Evolutionary conservation across 2,888 invertebrate genomes (phyloP).

Genomic region (Oscheius sp.): DNA sequence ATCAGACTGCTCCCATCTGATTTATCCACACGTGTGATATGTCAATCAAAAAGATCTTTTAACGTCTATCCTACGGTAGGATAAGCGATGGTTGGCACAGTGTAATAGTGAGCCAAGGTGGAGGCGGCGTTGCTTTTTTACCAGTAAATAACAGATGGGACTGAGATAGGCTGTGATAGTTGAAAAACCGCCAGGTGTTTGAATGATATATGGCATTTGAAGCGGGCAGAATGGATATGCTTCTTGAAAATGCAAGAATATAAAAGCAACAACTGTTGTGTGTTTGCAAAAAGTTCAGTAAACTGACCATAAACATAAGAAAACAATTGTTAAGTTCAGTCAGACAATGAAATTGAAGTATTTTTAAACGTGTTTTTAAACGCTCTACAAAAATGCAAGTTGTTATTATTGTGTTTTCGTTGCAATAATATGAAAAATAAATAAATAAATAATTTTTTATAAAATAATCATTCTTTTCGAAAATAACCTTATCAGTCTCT

Average conservation of each 20-base stretch:
- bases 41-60: conserved; percentile 9
- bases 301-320: too few species aligned
- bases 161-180: neutral
- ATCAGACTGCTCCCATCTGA: neutral
- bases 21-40: conserved; percentile 3
- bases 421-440: too few species aligned
- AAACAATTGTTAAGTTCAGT: too few species aligned
- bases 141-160: conserved; percentile 30
- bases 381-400: too few species aligned
- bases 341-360: too few species aligned
- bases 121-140: conserved; percentile 30
- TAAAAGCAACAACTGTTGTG: conserved; percentile 8
- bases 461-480: too few species aligned
- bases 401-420: too few species aligned
- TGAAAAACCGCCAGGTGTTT: too few species aligned
- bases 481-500: too few species aligned
- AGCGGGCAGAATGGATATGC: neutral
- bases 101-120: conserved; percentile 26
- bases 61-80: conserved; percentile 20
- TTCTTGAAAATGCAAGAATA: neutral
- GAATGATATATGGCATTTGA: neutral
- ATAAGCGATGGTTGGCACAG: conserved; percentile 21
- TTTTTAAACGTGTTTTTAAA: too few species aligned
- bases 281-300: too few species aligned
- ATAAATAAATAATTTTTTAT: too few species aligned